Percentiles rank a stretch among this genome's conserved stretches.
These are phyloP conservation scores for Chrosomus eos DNA, from an alignment of 2,797 vertebrate species.

Conservation along the genomic window DNA sequence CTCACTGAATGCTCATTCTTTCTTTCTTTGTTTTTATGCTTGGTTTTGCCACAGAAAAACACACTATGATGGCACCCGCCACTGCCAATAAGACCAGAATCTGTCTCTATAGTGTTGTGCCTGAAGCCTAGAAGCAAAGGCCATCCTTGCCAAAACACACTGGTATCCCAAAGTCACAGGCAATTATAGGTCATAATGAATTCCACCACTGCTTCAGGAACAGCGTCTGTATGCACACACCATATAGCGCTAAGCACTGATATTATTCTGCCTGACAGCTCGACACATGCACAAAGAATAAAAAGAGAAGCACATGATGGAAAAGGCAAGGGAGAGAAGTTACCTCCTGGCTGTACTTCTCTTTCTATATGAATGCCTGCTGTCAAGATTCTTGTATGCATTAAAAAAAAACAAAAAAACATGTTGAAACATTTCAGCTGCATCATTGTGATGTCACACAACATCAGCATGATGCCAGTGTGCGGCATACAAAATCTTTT, in stretches of 20 bases:
- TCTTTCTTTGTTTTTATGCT: conserved; percentile 23
- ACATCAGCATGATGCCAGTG: background rate
- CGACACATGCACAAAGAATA: conserved; percentile 40
- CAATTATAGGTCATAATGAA: conserved; percentile 66
- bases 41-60: conserved; percentile 17
- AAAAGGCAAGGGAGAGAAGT: conserved; percentile 32
- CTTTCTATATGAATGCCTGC: conserved; percentile 10
- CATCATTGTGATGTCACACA: background rate
- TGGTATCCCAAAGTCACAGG: conserved; percentile 53
- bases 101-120: conserved; percentile 14
- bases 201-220: conserved; percentile 62
- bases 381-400: conserved; percentile 20
- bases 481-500: background rate
- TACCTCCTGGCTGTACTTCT: conserved; percentile 36
- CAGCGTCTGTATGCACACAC: conserved; percentile 54
- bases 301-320: conserved; percentile 25
- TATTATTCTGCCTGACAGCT: conserved; percentile 64
- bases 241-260: conserved; percentile 57
- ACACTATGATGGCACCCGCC: background rate
- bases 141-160: conserved; percentile 54
- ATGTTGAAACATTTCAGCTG: background rate
- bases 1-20: background rate
- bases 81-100: conserved; percentile 14
- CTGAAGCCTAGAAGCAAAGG: conserved; percentile 44
- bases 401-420: background rate